Base-by-base conservation (phyloP, 2,113 vertebrate genomes). In the Ranitomeya variabilis region DNA sequence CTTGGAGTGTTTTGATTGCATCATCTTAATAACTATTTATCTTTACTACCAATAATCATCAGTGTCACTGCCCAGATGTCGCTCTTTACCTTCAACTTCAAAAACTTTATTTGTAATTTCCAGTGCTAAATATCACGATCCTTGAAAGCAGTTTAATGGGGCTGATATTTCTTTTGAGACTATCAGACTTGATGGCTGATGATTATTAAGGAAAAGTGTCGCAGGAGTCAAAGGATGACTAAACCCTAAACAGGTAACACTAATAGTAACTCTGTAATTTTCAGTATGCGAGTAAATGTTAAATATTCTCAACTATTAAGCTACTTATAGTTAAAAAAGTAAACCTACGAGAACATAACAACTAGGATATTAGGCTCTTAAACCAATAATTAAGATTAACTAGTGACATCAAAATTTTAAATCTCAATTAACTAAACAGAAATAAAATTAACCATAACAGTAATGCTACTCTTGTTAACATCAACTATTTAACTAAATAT, bases 171-270 rank as follows among this genome's bases (percentile, higher is more conserved):
- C 95, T 97, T 97, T 96, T 98, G 97, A 97, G 97, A 98, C 97
- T 97, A 97, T 97, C 97, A 97, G 96, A 97, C 95, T 97, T 95
- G 97, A 96, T 97, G 96, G 96, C 96, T 95, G 96, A 96, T 97
- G 95, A 96, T 97, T 97, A 94, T 97, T 97, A 98, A 97, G 96
- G 96, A 96, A 96, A 96, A 96, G 96, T 96, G 95, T 97, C 96
- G 95, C 95, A 95, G 97, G 96, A 99, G 95, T 97, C 95, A 98
- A 97, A 97, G 96, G 97, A 99, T 97, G 97, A 97, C 97, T 98
- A 97, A 97, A 98, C 97, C 93, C 96, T 99, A 99, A 99, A 95
- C 97, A 99, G 98, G 98, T 99, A 99, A 99, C 96, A 96, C 92
- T 95, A 97, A 98, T 93, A 97, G 96, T 96, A 97, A 97, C 95